Conservation (phyloP, 2,888 invertebrate species). For the Stenotaenia linearis region DNA sequence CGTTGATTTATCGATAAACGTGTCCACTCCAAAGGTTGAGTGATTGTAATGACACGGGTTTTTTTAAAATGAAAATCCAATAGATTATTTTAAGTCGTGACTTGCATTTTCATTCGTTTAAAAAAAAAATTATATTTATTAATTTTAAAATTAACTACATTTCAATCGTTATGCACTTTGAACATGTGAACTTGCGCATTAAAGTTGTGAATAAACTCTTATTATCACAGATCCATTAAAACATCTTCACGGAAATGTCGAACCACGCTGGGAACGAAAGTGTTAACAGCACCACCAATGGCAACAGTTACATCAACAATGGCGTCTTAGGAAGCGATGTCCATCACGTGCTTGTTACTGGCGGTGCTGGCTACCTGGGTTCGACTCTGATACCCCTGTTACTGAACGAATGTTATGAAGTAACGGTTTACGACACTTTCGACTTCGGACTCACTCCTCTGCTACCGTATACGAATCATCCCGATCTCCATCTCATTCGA, state of each 20-base stretch:
- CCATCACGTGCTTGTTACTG: constrained; percentile 41
- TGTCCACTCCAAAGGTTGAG: too few relatives aligned
- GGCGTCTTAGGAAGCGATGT: constrained; percentile 24
- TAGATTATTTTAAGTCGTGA: too few relatives aligned
- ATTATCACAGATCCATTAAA: neutral
- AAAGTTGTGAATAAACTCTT: too few relatives aligned
- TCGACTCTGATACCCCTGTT: constrained; percentile 46
- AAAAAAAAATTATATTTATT: too few relatives aligned
- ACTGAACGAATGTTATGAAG: constrained; percentile 44
- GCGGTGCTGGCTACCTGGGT: constrained; percentile 48
- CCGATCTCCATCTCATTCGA: constrained; percentile 37
- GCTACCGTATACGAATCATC: constrained; percentile 40
- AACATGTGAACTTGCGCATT: too few relatives aligned
- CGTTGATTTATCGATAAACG: too few relatives aligned
- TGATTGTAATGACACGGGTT: too few relatives aligned
- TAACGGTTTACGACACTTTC: constrained; percentile 46
- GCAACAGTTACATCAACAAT: neutral
- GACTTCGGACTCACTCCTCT: constrained; percentile 44
- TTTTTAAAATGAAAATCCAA: too few relatives aligned
- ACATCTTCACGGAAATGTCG: neutral
- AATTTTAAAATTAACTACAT: too few relatives aligned
- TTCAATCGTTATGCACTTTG: too few relatives aligned
- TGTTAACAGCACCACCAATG: neutral
- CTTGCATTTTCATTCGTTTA: too few relatives aligned
- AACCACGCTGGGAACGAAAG: neutral